Percentiles rank a stretch among this genome's conserved stretches.
Evolutionary conservation across 1,140 invertebrate species (phyloP).

Genomic region (Sycophaga agraensis): DNA sequence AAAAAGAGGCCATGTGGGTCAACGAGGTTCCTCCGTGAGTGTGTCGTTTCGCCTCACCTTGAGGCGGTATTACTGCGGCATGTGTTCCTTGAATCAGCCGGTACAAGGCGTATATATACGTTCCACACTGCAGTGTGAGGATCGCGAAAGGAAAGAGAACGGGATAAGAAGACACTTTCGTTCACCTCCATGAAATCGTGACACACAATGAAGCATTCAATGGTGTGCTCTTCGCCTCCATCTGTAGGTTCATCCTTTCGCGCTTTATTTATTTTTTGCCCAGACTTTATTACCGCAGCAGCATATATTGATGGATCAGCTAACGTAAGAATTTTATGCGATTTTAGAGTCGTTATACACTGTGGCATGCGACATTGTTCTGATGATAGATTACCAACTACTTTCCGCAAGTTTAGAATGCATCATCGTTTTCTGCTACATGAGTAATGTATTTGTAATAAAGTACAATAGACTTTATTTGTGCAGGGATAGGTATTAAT

Average conservation of each 20-base stretch:
- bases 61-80: conserved; percentile 14
- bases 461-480: no score
- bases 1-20: not conserved
- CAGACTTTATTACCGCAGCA: not conserved
- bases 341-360: conserved; percentile 3
- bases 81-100: conserved; percentile 8
- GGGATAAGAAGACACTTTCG: conserved; percentile 24
- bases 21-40: not conserved
- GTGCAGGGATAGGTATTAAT: no score
- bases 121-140: no score
- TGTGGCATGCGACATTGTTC: not conserved
- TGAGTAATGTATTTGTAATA: no score
- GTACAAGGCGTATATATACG: not conserved
- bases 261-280: not conserved
- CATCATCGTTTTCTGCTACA: no score
- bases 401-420: no score
- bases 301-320: conserved; percentile 9
- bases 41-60: conserved; percentile 19
- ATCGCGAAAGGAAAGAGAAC: conserved; percentile 21
- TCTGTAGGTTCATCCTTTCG: no score
- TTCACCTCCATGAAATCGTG: conserved; percentile 16
- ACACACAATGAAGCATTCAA: conserved; percentile 18
- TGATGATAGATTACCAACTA: not conserved
- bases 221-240: not conserved
- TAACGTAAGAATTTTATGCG: conserved; percentile 5